Evolutionary conservation across 2,797 vertebrate genomes (phyloP).

Genomic region (Pseudochirops cupreus): DNA sequence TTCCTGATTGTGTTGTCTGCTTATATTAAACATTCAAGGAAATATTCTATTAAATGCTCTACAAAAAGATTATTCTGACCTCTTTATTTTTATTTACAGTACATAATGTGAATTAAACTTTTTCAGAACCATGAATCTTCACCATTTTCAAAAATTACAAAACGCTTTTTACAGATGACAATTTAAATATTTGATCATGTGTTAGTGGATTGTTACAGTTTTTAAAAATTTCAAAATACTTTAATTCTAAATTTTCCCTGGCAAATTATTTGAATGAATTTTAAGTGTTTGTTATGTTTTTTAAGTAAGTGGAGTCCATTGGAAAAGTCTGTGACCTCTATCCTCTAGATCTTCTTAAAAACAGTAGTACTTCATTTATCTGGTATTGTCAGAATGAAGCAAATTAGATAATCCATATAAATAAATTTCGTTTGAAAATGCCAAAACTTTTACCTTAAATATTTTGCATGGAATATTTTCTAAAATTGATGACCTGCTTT

Average conservation of each 20-base stretch:
- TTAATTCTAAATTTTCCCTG: not conserved
- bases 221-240: not conserved
- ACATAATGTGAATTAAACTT: conserved; percentile 43
- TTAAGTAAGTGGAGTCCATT: not conserved
- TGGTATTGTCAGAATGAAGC: not conserved
- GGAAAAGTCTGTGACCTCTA: not conserved
- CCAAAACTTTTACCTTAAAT: not conserved
- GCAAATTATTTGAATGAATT: not conserved
- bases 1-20: conserved; percentile 29
- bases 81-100: conserved; percentile 39
- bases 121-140: conserved; percentile 63
- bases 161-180: conserved; percentile 28
- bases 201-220: conserved; percentile 19
- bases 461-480: conserved; percentile 52
- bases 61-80: not conserved
- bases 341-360: not conserved
- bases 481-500: conserved; percentile 42
- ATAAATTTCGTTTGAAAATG: not conserved
- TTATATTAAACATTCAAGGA: conserved; percentile 52
- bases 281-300: not conserved
- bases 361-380: not conserved
- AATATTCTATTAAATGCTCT: conserved; percentile 60
- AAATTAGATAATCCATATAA: not conserved
- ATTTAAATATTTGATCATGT: conserved; percentile 20
- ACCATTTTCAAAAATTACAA: conserved; percentile 61